Evolutionary conservation across 2,888 invertebrate genomes (phyloP), one percentile per base, ranked within the genome.

Genomic region (Cybosia mesomella): DNA sequence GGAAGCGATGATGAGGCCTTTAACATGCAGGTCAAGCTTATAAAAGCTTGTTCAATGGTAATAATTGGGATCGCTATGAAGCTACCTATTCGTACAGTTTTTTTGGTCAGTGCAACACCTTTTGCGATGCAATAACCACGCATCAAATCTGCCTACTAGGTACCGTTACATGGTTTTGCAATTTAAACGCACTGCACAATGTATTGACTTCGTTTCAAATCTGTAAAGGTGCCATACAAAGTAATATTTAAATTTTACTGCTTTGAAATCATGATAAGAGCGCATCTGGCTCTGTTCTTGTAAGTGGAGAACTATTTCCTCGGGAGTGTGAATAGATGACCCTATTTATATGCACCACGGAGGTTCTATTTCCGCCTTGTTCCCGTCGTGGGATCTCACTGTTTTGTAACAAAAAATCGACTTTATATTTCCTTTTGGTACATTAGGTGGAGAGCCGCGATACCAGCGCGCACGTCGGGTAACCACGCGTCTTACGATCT

Each of bases 361-460:
- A 74, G 61, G 73, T 72, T 74, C 72, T 72, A 73, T 72, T 82
- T 81, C 80, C 80, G 80, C 70, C 64, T 72, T 21, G 58, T 24
- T 36, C n/a, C 69, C 11, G 58, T 39, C 79, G 82, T 79, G 82
- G 73, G 77, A 77, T 58, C 70, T 65, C 64, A 66, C 53, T 43
- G 67, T 66, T 72, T 71, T 72, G 64, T 71, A 67, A 76, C 72
- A 81, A 80, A 79, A 79, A 72, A 62, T 60, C 58, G 59, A 71
- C 49, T 76, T 77, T 75, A 73, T 71, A 70, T 73, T 75, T 77
- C 75, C 79, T 66, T 70, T 72, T 67, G 59, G 67, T 70, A 71
- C 64, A 71, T 74, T 67, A 55, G 68, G 68, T 13, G 63, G 54
- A 63, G 54, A 74, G 58, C 71, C 32, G 62, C 55, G 57, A 64